Conservation (phyloP, 2,797 vertebrate genomes). For the Gymnoscopelus braueri region DNA sequence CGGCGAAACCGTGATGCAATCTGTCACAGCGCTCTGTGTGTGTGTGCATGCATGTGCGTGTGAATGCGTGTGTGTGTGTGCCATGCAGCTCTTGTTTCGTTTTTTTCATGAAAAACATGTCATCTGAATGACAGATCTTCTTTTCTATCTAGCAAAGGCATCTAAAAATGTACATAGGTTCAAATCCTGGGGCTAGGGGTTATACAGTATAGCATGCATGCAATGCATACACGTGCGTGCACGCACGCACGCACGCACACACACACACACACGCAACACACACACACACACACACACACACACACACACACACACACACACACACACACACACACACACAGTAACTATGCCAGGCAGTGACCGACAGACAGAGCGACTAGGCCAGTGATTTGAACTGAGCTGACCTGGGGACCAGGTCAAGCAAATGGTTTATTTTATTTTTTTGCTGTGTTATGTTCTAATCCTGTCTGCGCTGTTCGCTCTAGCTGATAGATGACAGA, state of each 20-base stretch:
- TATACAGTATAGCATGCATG: background rate
- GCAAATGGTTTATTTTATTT: background rate
- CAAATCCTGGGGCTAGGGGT: too few species aligned
- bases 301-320: too few species aligned
- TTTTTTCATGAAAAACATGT: conserved; percentile 50
- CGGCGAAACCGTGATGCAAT: conserved; percentile 35
- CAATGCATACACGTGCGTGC: background rate
- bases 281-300: too few species aligned
- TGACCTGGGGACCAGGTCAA: background rate
- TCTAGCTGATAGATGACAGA: background rate
- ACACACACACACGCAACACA: too few species aligned
- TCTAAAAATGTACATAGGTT: too few species aligned
- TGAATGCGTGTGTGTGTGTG: conserved; percentile 12
- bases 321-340: too few species aligned
- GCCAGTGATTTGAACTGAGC: background rate
- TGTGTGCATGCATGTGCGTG: conserved; percentile 3
- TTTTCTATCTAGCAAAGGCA: background rate
- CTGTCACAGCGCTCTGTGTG: conserved; percentile 35
- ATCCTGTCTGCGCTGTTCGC: background rate
- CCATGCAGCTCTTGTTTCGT: conserved; percentile 48
- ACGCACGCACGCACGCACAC: background rate
- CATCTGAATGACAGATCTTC: conserved; percentile 48
- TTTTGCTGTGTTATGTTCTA: background rate
- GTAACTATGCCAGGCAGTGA: too few species aligned
- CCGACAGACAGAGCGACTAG: too few species aligned